Percentiles rank a stretch among this genome's conserved stretches.
These are phyloP conservation scores for Phyllopteryx taeniolatus DNA, from an alignment of 2,113 vertebrate species.

Conservation along the genomic window DNA sequence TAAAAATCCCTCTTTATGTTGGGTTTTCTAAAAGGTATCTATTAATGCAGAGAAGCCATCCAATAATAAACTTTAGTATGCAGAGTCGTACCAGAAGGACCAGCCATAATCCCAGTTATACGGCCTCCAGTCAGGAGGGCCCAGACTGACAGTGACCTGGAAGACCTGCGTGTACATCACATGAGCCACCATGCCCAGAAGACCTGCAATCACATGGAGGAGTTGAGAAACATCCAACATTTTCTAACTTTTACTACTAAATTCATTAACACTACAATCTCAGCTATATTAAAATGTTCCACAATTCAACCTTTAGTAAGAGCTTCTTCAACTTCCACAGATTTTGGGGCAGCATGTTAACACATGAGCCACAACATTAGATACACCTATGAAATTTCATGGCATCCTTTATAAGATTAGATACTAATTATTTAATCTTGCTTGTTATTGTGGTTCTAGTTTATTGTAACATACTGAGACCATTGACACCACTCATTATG, in stretches of 20 bases:
- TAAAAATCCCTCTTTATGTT: not conserved
- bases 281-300: not conserved
- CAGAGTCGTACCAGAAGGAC: slow-evolving; percentile 84
- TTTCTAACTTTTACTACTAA: not conserved
- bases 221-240: not conserved
- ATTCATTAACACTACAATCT: not conserved
- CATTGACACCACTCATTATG: not conserved
- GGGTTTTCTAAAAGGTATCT: slow-evolving; percentile 3
- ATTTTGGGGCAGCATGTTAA: not conserved
- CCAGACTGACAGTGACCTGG: slow-evolving; percentile 84
- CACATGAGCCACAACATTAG: too few relatives aligned
- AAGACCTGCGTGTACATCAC: slow-evolving; percentile 92
- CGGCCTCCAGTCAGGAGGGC: slow-evolving; percentile 89
- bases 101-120: slow-evolving; percentile 90
- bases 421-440: too few relatives aligned
- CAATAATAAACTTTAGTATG: not conserved
- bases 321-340: not conserved
- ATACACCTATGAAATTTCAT: too few relatives aligned
- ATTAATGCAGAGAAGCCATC: not conserved
- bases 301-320: not conserved
- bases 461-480: not conserved
- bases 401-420: not conserved
- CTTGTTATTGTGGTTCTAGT: not conserved
- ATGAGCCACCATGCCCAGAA: slow-evolving; percentile 91
- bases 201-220: slow-evolving; percentile 66